These are phyloP conservation scores for Mythimna lalbum DNA, from an alignment of 2,888 invertebrate species.

Conservation along the genomic window DNA sequence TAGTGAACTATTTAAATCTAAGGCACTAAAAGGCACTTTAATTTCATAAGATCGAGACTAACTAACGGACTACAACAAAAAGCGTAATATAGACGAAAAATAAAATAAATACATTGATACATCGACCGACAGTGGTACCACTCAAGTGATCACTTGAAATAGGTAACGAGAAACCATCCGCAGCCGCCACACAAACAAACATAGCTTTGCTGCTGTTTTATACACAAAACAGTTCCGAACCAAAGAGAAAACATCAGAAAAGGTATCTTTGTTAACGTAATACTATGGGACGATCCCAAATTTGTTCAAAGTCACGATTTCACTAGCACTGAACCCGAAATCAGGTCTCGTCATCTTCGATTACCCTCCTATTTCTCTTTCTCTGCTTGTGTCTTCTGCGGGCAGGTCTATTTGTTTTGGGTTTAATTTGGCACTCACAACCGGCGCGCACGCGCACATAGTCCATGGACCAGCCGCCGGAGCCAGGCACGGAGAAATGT, in stretches of 20 bases:
- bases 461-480: constrained; percentile 94
- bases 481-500: constrained; percentile 88
- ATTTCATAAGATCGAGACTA: constrained; percentile 74
- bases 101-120: constrained; percentile 80
- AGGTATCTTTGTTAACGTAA: constrained; percentile 73
- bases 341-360: constrained; percentile 85
- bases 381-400: constrained; percentile 80
- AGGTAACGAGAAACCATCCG: constrained; percentile 61
- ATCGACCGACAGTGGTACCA: constrained; percentile 66
- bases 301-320: constrained; percentile 82
- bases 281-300: constrained; percentile 73
- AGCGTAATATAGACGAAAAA: constrained; percentile 80
- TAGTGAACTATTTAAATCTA: constrained; percentile 65
- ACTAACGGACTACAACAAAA: constrained; percentile 81
- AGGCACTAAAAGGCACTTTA: constrained; percentile 81
- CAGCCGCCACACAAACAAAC: constrained; percentile 60
- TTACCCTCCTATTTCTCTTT: constrained; percentile 79
- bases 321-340: constrained; percentile 71
- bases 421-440: constrained; percentile 95
- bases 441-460: constrained; percentile 96
- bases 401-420: constrained; percentile 89
- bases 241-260: constrained; percentile 60
- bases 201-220: constrained; percentile 55
- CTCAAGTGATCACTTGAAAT: constrained; percentile 57
- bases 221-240: constrained; percentile 52